Conservation (phyloP, 2,888 invertebrate genomes). For the Hyalella azteca region DNA sequence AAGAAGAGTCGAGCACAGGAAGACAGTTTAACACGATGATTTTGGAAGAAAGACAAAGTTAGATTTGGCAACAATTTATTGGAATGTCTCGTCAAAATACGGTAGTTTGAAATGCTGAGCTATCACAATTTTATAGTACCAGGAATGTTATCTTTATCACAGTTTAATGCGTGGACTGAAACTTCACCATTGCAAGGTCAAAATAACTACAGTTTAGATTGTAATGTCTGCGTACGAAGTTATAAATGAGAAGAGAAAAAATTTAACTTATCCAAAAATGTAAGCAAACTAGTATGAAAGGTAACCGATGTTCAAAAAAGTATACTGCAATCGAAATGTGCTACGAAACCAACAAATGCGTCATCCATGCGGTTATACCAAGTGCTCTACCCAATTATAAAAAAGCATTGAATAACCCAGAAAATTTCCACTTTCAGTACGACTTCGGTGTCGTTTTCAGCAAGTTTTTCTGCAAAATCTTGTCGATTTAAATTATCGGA, state of each 20-base stretch:
- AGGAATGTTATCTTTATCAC: constrained; percentile 17
- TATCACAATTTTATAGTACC: constrained; percentile 7
- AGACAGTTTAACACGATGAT: no score
- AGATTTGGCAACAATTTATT: constrained; percentile 28
- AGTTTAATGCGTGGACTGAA: constrained; percentile 4
- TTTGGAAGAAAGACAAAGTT: constrained; percentile 7
- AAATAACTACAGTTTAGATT: not conserved
- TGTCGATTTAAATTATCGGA: no score
- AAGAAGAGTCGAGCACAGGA: no score
- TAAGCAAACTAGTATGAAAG: not conserved
- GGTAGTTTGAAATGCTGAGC: constrained; percentile 7
- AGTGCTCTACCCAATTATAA: constrained; percentile 14
- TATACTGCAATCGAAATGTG: not conserved
- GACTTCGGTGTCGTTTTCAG: no score
- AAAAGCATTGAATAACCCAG: no score
- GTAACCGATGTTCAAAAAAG: not conserved
- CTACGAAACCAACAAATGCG: constrained; percentile 2
- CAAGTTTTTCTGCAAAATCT: no score
- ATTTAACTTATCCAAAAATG: not conserved
- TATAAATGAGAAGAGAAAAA: not conserved
- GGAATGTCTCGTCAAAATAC: constrained; percentile 33
- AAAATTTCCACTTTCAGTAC: no score
- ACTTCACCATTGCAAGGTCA: constrained; percentile 10
- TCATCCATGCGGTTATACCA: constrained; percentile 22
- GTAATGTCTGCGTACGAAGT: no score